These are phyloP conservation scores for Heliconius charithonia DNA, from an alignment of 2,888 invertebrate species.

Conservation along the genomic window DNA sequence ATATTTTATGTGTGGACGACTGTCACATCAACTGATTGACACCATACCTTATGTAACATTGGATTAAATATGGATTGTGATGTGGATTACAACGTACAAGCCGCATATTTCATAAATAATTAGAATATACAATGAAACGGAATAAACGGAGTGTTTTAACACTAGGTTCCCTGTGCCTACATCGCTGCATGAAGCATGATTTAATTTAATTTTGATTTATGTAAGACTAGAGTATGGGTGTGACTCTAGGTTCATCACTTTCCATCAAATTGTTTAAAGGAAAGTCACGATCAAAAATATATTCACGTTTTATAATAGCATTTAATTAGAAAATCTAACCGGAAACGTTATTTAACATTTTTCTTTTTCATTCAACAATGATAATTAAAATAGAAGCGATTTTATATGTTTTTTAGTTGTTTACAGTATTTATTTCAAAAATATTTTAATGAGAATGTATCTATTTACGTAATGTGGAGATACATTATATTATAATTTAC, in stretches of 20 bases:
- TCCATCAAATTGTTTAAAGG: neutral
- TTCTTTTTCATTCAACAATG: neutral
- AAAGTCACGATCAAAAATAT: neutral
- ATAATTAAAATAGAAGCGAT: too few species aligned
- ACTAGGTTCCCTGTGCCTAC: too few species aligned
- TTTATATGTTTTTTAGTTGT: neutral
- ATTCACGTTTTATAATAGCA: neutral
- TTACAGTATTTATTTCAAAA: neutral
- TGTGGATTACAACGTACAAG: constrained; percentile 12
- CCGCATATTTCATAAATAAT: neutral
- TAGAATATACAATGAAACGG: neutral
- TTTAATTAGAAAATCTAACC: neutral
- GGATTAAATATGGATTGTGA: constrained; percentile 37
- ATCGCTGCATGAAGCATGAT: too few species aligned
- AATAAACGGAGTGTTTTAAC: too few species aligned
- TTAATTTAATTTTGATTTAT: neutral
- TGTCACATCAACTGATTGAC: constrained; percentile 45
- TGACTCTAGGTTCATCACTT: neutral
- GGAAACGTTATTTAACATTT: too few species aligned
- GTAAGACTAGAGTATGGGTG: neutral
- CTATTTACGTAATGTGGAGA: neutral
- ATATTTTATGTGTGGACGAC: constrained; percentile 43
- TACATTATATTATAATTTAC: neutral
- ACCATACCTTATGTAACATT: constrained; percentile 41
- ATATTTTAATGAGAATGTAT: neutral